These are phyloP conservation scores for Chelon labrosus DNA, from an alignment of 2,797 vertebrate genomes.

Conservation along the genomic window DNA sequence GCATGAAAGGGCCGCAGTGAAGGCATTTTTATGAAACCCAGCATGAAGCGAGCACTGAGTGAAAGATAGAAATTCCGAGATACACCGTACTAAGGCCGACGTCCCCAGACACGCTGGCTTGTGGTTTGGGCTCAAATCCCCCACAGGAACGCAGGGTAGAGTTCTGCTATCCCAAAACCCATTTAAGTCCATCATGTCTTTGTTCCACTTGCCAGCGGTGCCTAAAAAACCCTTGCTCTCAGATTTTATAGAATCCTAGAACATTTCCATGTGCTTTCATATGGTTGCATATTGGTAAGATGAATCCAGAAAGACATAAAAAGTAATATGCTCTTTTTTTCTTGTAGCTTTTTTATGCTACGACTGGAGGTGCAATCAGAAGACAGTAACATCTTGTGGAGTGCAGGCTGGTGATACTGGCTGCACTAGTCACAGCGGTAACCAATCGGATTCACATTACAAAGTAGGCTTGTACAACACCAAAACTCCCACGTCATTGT, in stretches of 20 bases:
- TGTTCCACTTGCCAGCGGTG: conserved; percentile 13
- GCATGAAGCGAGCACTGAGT: conserved; percentile 52
- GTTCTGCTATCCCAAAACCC: conserved; percentile 18
- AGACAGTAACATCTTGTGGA: not conserved
- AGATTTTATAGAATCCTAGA: conserved; percentile 19
- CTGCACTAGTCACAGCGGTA: too few relatives aligned
- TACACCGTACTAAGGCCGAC: conserved; percentile 63
- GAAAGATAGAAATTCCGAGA: conserved; percentile 62
- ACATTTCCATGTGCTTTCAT: conserved; percentile 3
- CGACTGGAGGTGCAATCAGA: not conserved
- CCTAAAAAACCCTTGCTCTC: conserved; percentile 2
- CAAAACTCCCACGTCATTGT: not conserved
- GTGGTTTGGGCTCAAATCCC: conserved; percentile 33
- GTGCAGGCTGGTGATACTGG: too few relatives aligned
- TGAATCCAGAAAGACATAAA: too few relatives aligned
- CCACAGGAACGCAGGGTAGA: conserved; percentile 20
- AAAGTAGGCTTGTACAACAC: not conserved
- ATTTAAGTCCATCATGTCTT: conserved; percentile 20
- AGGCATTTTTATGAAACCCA: conserved; percentile 56
- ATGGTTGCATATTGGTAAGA: too few relatives aligned
- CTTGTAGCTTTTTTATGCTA: not conserved
- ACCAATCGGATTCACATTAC: too few relatives aligned
- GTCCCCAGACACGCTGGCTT: conserved; percentile 67
- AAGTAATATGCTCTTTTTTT: too few relatives aligned
- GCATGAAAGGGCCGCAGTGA: conserved; percentile 45